These are phyloP conservation scores for Garrulus glandarius DNA, from an alignment of 2,797 vertebrate genomes.

Conservation along the genomic window DNA sequence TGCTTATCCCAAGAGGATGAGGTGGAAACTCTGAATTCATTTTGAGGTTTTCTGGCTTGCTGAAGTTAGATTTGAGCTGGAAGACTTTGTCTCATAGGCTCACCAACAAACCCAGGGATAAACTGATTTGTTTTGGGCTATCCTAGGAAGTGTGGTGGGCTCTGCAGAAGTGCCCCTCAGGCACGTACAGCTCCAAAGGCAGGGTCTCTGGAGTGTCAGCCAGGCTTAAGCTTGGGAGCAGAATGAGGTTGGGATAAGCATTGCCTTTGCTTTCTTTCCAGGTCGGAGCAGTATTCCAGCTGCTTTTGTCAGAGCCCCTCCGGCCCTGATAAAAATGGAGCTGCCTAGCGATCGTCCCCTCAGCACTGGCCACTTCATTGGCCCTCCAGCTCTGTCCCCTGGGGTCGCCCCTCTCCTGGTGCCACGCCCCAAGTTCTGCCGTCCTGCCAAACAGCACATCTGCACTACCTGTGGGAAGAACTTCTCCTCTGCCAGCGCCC, in stretches of 20 bases:
- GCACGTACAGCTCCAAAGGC: fast-evolving
- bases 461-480: conserved; percentile 91
- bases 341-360: conserved; percentile 86
- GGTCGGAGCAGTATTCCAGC: conserved; percentile 80
- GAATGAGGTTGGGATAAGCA: fast-evolving
- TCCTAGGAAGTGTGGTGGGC: background rate
- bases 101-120: background rate
- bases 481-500: conserved; percentile 95
- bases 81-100: background rate
- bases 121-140: background rate
- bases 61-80: background rate
- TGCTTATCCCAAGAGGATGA: background rate
- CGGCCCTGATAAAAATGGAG: conserved; percentile 88
- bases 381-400: conserved; percentile 78
- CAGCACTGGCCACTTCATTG: conserved; percentile 80
- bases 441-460: conserved; percentile 90
- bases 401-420: conserved; percentile 68
- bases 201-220: background rate
- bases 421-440: conserved; percentile 78
- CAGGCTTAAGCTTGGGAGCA: background rate
- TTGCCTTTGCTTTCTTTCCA: conserved; percentile 28
- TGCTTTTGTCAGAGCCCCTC: conserved; percentile 82
- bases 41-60: background rate
- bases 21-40: background rate
- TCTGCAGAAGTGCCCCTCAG: background rate